Percentiles rank a stretch among this genome's conserved stretches.
These are phyloP conservation scores for Morpho helenor DNA, from an alignment of 2,888 invertebrate species.

Conservation along the genomic window DNA sequence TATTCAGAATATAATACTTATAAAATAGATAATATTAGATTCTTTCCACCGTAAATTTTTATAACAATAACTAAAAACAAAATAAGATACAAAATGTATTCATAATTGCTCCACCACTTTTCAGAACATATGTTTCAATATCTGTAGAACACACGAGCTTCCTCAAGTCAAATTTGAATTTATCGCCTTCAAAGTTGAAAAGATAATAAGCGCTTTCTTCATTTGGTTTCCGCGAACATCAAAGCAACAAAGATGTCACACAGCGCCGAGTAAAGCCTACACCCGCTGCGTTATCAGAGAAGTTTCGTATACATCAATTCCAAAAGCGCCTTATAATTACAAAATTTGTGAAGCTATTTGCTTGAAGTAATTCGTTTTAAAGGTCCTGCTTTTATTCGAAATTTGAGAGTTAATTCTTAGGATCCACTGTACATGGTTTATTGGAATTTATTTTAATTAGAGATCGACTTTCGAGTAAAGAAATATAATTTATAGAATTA, in stretches of 20 bases:
- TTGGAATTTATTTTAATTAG: too few relatives aligned
- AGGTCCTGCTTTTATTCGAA: background rate
- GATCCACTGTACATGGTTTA: too few relatives aligned
- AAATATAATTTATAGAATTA: too few relatives aligned
- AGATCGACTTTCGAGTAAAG: too few relatives aligned
- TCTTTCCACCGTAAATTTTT: too few relatives aligned
- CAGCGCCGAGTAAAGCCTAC: conserved; percentile 3
- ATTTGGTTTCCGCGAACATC: conserved; percentile 4
- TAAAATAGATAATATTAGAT: too few relatives aligned
- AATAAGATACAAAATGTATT: too few relatives aligned
- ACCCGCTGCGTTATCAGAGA: conserved; percentile 2
- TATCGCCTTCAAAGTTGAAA: background rate
- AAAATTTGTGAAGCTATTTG: conserved; percentile 5
- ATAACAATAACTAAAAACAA: too few relatives aligned
- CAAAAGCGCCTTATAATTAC: conserved; percentile 8
- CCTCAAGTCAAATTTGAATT: background rate
- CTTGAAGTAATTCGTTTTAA: background rate
- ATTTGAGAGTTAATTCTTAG: too few relatives aligned
- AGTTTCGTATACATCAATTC: conserved; percentile 6
- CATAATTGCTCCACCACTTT: background rate
- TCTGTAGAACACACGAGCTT: background rate
- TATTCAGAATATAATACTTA: too few relatives aligned
- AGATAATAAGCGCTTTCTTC: conserved; percentile 2
- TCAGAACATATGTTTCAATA: background rate
- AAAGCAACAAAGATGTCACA: conserved; percentile 10